Evolutionary conservation across 2,113 vertebrate species (phyloP), one percentile per base, ranked within the genome.

Genomic region (Cisticola juncidis): DNA sequence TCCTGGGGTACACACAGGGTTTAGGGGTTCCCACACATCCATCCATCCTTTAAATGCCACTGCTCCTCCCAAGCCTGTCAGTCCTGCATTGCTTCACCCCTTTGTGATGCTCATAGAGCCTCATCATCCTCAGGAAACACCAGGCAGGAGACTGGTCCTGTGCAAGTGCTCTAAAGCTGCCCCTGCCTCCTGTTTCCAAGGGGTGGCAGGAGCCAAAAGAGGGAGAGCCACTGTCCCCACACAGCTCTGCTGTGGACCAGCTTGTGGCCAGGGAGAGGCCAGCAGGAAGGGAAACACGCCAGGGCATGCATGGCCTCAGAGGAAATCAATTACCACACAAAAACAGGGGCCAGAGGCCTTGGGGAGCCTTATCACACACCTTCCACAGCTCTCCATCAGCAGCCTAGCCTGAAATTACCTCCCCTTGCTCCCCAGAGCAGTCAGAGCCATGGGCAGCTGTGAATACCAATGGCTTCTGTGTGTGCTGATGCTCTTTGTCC

Each of bases 351-450:
- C 4, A 83, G 70, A 91, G 38, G 54, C 83, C 89, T 88, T 74
- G 69, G 57, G 71, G 72, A 96, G 81, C 72, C 78, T 94, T 91
- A 93, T 77, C 76, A 4, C 24, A 72, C 4, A 1, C 68, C 86
- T 86, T 74, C 40, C 64, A 61, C 8, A 35, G 68, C 81, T 83
- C 86, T 94, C 81, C 88, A 83, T 28, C 45, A 6, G 82, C 88
- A 95, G 90, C 60, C 95, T 81, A 80, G 90, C 88, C 78, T 87
- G 93, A 95, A 97, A 95, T 92, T 81, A 76, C 89, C 87, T 94
- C 58, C 84, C 3, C 1, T 50, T 35, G 57, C 70, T 93, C 81
- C 78, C 0, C 0, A 83, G 42, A 8, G 5, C 81, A 45, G 31
- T 3, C 42, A 64, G 13, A 42, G 65, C 38, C 40, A 9, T 1